Evolutionary conservation across 2,797 vertebrate genomes (phyloP), one percentile per base, ranked within the genome.

Genomic region (Miichthys miiuy): DNA sequence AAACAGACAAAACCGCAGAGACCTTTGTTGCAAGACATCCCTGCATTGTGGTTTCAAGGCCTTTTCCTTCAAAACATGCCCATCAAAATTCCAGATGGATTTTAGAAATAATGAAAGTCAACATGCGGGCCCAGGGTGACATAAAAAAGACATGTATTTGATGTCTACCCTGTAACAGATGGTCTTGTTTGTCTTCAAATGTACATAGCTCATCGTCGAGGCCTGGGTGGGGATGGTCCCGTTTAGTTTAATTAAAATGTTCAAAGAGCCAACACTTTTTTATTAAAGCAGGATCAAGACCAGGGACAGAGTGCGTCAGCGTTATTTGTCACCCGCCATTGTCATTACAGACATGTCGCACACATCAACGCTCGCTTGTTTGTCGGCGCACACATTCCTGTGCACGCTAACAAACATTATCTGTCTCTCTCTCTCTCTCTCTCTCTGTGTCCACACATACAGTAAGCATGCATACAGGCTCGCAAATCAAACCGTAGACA

Each of bases 81-180:
- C 92, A 94, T 94, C 92, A 93, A 93, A 94, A 94, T 94, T 92
- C 94, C 95, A 95, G 92, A 95, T 95, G 93, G 94, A 91, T 91
- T 91, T 93, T 77, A 88, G 89, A 92, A 91, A 89, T 91, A 95
- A 94, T 94, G 90, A 95, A 94, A 88, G 90, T 93, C 92, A 89
- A 93, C 92, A 93, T 86, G 91, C 89, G 83, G 92, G 88, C 85
- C 86, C 86, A 92, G 90, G 85, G 89, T 93, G 93, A 92, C 91
- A 91, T 94, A 88, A 92, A 92, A 90, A 89, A 90, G 82, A 90
- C 88, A 77, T 57, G 84, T 80, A 93, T 94, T 94, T 95, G 92
- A 95, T 93, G 92, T 95, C 87, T 92, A 55, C 92, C 88, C 91
- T 75, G 89, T 93, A 94, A 95, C 95, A 93, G 87, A 93, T 91